Conservation (phyloP, 2,113 vertebrate genomes). For the Pelvicachromis taeniatus region DNA sequence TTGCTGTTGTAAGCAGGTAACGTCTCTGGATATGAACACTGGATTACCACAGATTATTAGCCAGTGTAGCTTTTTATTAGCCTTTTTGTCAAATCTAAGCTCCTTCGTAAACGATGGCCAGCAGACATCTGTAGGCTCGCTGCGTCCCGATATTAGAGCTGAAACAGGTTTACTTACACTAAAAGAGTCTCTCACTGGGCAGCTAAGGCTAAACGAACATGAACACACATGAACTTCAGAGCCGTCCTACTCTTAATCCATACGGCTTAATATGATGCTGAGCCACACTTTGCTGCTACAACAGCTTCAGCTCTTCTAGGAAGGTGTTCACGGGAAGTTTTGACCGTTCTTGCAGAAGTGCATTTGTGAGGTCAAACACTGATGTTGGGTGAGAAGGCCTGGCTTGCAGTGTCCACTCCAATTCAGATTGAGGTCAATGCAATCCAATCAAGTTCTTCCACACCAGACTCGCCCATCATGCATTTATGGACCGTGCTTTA, state of each 20-base stretch:
- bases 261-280: background rate
- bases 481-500: background rate
- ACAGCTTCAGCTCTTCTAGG: background rate
- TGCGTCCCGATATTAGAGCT: background rate
- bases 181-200: background rate
- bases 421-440: background rate
- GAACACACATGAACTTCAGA: background rate
- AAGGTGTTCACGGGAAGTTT: background rate
- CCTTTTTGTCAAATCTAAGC: background rate
- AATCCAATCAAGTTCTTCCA: background rate
- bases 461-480: background rate
- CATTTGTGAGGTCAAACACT: background rate
- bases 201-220: background rate
- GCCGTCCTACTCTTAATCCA: background rate
- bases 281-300: background rate
- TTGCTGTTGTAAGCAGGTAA: background rate
- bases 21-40: background rate
- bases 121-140: background rate
- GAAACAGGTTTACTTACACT: background rate
- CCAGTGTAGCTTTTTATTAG: background rate
- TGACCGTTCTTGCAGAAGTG: background rate
- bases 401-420: background rate
- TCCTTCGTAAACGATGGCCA: accelerated
- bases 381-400: background rate
- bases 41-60: background rate